Evolutionary conservation across 2,888 invertebrate genomes (phyloP).

Genomic region (Altica lythri): DNA sequence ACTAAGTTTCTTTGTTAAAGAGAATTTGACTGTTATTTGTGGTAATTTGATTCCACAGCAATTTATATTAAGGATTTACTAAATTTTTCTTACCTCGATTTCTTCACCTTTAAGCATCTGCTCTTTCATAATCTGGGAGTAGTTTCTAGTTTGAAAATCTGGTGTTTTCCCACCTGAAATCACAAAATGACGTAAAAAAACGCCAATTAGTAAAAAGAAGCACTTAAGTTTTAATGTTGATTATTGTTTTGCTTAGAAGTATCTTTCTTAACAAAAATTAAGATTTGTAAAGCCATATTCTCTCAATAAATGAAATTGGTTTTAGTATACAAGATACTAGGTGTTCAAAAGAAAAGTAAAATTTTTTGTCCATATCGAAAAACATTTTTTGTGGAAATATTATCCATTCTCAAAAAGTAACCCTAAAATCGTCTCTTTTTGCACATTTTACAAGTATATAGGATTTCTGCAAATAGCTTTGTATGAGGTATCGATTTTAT

Average conservation of each 20-base stretch:
- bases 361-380: too few relatives aligned
- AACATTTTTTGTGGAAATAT: too few relatives aligned
- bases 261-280: constrained; percentile 36
- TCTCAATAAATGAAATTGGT: too few relatives aligned
- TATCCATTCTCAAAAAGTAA: too few relatives aligned
- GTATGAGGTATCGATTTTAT: too few relatives aligned
- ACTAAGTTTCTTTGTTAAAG: too few relatives aligned
- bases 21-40: too few relatives aligned
- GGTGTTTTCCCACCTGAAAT: constrained; percentile 97
- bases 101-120: constrained; percentile 89
- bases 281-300: constrained; percentile 46
- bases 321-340: neutral
- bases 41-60: too few relatives aligned
- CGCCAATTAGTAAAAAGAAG: constrained; percentile 45
- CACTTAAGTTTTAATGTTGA: constrained; percentile 38
- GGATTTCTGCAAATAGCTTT: too few relatives aligned
- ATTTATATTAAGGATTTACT: neutral
- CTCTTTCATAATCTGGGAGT: constrained; percentile 97
- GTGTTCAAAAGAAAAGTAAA: too few relatives aligned
- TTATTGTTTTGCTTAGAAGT: constrained; percentile 36
- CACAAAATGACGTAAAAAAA: constrained; percentile 46
- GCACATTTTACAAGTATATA: too few relatives aligned
- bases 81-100: constrained; percentile 73
- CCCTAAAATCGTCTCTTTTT: too few relatives aligned
- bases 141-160: constrained; percentile 91